A percentile compares a stretch with the other conserved stretches of the same genome.
Conservation (phyloP, 2,888 invertebrate species). For the Caenorhabditis sulstoni region DNA sequence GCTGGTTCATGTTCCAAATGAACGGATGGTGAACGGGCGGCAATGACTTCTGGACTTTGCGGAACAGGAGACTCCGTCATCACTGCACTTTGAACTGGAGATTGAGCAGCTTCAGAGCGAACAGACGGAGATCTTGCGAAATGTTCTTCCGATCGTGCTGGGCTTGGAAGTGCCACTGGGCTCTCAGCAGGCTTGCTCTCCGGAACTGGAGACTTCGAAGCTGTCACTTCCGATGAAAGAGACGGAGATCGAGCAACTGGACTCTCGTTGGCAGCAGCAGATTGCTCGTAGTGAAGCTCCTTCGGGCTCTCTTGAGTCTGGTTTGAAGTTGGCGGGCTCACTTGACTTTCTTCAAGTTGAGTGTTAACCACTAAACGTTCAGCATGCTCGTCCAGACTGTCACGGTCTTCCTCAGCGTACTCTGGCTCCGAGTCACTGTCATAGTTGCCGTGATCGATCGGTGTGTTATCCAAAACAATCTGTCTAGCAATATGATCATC, state of each 20-base stretch:
- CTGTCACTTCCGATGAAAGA: neutral
- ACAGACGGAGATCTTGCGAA: constrained; percentile 6
- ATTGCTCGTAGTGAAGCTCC: constrained; percentile 3
- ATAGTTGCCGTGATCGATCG: constrained; percentile 22
- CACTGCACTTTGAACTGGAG: neutral
- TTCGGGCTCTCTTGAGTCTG: neutral
- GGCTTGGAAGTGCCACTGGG: neutral
- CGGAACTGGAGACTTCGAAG: neutral
- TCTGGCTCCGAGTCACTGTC: constrained; percentile 60
- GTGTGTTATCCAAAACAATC: constrained; percentile 26
- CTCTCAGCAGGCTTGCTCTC: neutral
- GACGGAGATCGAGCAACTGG: constrained; percentile 1
- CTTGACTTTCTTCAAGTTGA: neutral
- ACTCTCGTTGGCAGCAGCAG: neutral
- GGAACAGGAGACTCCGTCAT: neutral
- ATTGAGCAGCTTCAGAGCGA: neutral
- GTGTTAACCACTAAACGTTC: neutral
- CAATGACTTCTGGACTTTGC: neutral
- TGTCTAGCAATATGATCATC: constrained; percentile 17
- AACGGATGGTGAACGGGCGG: too few species aligned
- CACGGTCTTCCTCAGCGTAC: constrained; percentile 59
- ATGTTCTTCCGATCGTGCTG: neutral
- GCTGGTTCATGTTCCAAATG: too few species aligned
- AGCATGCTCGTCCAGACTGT: constrained; percentile 25
- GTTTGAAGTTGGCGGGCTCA: constrained; percentile 5